Conservation (phyloP, 2,888 invertebrate species). For the Machimus atricapillus region DNA sequence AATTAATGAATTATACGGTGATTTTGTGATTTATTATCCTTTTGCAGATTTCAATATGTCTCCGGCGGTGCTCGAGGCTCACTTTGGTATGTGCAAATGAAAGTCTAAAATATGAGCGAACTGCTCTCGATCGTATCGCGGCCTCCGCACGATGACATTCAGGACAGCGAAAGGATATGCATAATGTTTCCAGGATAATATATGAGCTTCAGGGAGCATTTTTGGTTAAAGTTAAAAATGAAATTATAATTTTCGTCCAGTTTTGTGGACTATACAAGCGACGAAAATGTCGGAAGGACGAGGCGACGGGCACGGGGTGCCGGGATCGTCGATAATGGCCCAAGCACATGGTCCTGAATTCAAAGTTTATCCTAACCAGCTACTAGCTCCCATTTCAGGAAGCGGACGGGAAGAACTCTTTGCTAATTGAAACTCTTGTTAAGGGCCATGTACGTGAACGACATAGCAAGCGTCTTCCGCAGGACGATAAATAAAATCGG, state of each 20-base stretch:
- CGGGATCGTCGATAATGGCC: background rate
- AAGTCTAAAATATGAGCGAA: slow-evolving; percentile 28
- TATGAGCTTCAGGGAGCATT: background rate
- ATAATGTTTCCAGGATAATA: background rate
- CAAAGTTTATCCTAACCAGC: background rate
- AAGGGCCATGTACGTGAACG: background rate
- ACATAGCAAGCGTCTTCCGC: background rate
- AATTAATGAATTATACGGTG: slow-evolving; percentile 48
- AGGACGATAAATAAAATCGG: slow-evolving; percentile 2
- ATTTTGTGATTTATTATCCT: slow-evolving; percentile 48
- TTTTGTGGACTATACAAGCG: background rate
- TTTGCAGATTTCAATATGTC: slow-evolving; percentile 43
- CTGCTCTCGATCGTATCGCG: slow-evolving; percentile 12
- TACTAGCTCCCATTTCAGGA: background rate
- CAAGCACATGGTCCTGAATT: background rate
- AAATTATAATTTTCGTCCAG: background rate
- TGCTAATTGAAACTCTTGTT: slow-evolving; percentile 7
- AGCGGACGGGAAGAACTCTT: background rate
- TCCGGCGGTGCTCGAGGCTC: background rate
- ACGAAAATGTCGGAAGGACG: too few species aligned
- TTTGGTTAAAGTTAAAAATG: background rate
- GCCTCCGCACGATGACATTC: slow-evolving; percentile 13
- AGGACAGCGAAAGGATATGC: background rate
- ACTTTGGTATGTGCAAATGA: slow-evolving; percentile 28
- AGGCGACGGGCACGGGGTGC: background rate